Percentiles rank a stretch among this genome's conserved stretches.
phyloP scores from a whole-genome alignment of 2,888 invertebrate species.

The Chaetogeoica ovagalla region DNA sequence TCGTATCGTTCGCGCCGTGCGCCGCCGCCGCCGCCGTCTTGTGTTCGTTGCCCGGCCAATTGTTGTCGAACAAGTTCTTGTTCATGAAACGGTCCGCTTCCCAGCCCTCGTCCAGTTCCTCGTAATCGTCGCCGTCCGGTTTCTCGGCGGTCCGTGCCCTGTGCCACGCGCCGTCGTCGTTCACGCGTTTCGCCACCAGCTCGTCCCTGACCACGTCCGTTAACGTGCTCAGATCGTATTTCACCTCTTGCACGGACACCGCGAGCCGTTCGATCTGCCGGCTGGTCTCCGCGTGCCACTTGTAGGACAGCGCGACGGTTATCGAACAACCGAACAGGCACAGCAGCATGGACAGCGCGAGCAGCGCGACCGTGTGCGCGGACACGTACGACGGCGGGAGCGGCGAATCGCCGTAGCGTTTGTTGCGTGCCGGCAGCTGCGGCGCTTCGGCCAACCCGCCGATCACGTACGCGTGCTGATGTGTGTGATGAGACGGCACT shows the following conservation, averaged over 20 bases:
- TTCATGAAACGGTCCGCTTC: conserved; percentile 25
- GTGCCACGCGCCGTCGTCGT: background rate
- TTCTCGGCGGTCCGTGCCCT: background rate
- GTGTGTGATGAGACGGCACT: no score
- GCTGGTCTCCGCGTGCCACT: conserved; percentile 27
- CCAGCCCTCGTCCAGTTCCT: conserved; percentile 5
- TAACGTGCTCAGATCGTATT: background rate
- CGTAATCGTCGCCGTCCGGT: background rate
- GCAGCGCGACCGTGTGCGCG: background rate
- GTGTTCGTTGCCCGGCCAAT: background rate
- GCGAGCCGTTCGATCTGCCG: conserved; percentile 1
- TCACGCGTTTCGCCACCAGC: background rate
- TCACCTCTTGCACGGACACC: background rate
- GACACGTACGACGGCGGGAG: background rate
- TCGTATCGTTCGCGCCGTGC: background rate
- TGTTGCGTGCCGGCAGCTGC: background rate
- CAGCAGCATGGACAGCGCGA: conserved; percentile 3
- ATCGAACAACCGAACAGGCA: conserved; percentile 32
- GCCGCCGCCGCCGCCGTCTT: background rate
- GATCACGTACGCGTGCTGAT: no score
- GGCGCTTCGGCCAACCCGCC: no score
- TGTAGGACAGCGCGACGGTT: conserved; percentile 26
- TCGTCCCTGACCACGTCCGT: conserved; percentile 15
- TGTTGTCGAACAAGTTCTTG: conserved; percentile 19
- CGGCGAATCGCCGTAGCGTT: background rate